Base-by-base conservation (phyloP, 2,113 vertebrate genomes). In the Indicator indicator region DNA sequence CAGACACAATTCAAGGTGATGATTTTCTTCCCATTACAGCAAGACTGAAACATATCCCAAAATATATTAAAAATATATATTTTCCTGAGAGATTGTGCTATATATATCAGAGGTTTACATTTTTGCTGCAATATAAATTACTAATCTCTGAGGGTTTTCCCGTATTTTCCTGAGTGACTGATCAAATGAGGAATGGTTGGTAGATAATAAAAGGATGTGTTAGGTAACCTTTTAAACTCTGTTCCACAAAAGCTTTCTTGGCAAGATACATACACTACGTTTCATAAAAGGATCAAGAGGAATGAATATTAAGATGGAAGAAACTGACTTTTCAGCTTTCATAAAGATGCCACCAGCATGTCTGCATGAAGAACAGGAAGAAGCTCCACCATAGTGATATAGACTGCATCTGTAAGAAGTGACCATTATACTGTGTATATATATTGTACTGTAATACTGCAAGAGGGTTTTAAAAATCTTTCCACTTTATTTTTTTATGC, bases 21-120 rank as follows among this genome's bases (percentile, higher is more conserved):
- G 83, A 91, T 97, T 97, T 97, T 98, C 98, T 98, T 98, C 98
- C 97, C 90, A 58, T 96, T 96, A 95, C 97, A 97, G 98, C 97
- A 97, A 98, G 98, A 99, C 98, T 98, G 97, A 97, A 97, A 95
- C 97, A 94, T 98, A 97, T 97, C 98, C 97, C 94, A 71, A 96
- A 98, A 98, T 98, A 98, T 98, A 97, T 97, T 97, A 93, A 98
- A 97, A 97, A 96, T 94, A 97, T 98, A 73, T 98, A 92, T 98
- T 97, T 98, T 98, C 97, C 96, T 96, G 92, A 98, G 91, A 97
- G 96, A 96, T 97, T 93, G 94, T 97, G 90, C 95, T 97, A 96
- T 97, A 96, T 94, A 96, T 97, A 96, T 95, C 96, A 96, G 69
- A 97, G 95, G 97, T 96, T 97, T 97, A 97, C 96, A 97, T 88